Base-by-base conservation (phyloP, 2,888 invertebrate genomes). In the Meganola albula region DNA sequence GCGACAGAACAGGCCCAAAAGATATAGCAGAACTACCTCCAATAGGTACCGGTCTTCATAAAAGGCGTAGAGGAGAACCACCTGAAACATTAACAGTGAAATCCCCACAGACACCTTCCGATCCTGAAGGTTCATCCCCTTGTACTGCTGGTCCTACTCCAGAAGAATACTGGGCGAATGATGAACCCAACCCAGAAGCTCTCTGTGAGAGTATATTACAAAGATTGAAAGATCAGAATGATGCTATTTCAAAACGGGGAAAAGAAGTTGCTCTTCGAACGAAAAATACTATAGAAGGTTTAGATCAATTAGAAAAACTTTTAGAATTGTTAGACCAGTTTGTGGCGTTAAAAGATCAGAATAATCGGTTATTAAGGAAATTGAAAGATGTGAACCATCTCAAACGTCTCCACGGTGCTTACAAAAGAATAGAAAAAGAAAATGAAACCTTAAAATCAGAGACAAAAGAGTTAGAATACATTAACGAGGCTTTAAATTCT, bases 281-380 rank as follows among this genome's bases (percentile, higher is more conserved):
- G 0, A 80, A 89, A 47, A 88, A 88, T 10, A 88, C 90, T 0
- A 77, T 90, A 7, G 90, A 91, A 48, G 89, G 91, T 0, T 88
- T 96, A 41, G 93, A 94, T 56, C 94, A 95, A 58, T 70, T 96
- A 28, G 94, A 93, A 48, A 92, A 92, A 52, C 83, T 96, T 4
- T 90, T 94, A 52, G 89, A 90, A 39, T 74, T 96, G 16, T 87
- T 95, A 70, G 93, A 95, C 58, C 92, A 94, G 58, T 88, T 94
- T 45, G 83, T 93, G 4, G 88, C 89, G 23, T 73, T 94, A 20
- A 88, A 91, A 44, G 91, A 93, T 53, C 91, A 93, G 45, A 93
- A 94, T 66, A 86, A 88, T 0, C 88, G 88, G 42, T 77, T 94
- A 12, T 88, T 92, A 34, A 87, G 89, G 47, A 87, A 90, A 29